Evolutionary conservation across 2,888 invertebrate genomes (phyloP), one percentile per base, ranked within the genome.

Genomic region (Pachliopta kotzebuea): DNA sequence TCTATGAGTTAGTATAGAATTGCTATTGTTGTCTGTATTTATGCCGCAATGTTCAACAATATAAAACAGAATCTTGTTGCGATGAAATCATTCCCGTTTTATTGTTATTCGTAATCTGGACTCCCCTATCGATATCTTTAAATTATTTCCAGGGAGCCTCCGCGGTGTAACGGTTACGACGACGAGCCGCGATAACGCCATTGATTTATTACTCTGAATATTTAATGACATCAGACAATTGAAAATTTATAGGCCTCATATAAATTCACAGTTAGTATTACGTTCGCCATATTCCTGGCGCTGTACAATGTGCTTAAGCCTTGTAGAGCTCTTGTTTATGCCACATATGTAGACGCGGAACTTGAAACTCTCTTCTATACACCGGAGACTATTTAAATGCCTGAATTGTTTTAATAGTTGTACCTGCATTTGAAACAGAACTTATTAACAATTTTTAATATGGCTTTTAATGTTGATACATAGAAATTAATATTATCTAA

Each of bases 161-260:
- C 76, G 79, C 87, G 83, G 83, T 87, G 86, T 84, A 80, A 81
- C 85, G 78, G 83, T 82, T 84, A 80, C 81, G 73, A 78, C 84
- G 80, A 82, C 83, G 76, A 77, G 76, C 76, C 73, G 77, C 80
- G 90, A 90, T 90, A 90, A 87, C 81, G 74, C 83, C 45, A 79
- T 88, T 88, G 90, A 90, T 90, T 91, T 90, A 91, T 90, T 79
- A 81, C 83, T 74, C 75, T 76, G 87, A 86, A 89, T 88, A 88
- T 84, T 84, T 85, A 88, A 89, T 88, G 85, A 88, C 87, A 86
- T 84, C 80, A 86, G 79, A 88, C 90, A 89, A 90, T 90, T 86
- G 89, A 84, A 85, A 88, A 86, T 90, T 89, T 90, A 90, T 87
- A 87, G 84, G 85, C 73, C 71, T 69, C 84, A 87, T 84, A 88